A percentile compares a stretch with the other conserved stretches of the same genome.
Conservation (phyloP, 2,797 vertebrate genomes). For the Eutrigla gurnardus region DNA sequence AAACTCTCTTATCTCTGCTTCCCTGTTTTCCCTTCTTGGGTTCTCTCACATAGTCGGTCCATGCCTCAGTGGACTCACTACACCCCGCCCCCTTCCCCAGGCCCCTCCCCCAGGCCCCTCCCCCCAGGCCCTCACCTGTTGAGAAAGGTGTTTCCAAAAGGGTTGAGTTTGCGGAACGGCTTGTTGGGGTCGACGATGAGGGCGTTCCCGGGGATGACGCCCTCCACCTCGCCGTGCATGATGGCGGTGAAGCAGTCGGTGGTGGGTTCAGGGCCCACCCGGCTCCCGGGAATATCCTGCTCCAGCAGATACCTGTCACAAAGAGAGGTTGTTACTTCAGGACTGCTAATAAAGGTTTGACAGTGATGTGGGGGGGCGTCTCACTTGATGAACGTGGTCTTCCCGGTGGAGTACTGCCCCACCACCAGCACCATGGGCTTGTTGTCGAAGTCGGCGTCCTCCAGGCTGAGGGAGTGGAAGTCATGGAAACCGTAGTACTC, state of each 20-base stretch:
- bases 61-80: slow-evolving; percentile 4
- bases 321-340: background rate
- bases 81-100: too few species aligned
- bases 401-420: slow-evolving; percentile 95
- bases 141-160: slow-evolving; percentile 95
- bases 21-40: slow-evolving; percentile 10
- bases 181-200: slow-evolving; percentile 95
- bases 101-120: too few species aligned
- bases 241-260: slow-evolving; percentile 95
- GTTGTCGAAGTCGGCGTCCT: slow-evolving; percentile 94
- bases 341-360: background rate
- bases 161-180: slow-evolving; percentile 95
- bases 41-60: slow-evolving; percentile 16
- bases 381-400: slow-evolving; percentile 95
- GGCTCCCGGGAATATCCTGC: slow-evolving; percentile 93
- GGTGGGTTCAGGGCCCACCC: slow-evolving; percentile 94
- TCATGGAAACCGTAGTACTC: slow-evolving; percentile 92
- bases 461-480: slow-evolving; percentile 91
- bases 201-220: slow-evolving; percentile 91
- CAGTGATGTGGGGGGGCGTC: slow-evolving; percentile 18
- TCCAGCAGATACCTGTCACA: slow-evolving; percentile 90
- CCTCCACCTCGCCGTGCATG: slow-evolving; percentile 93
- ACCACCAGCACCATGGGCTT: slow-evolving; percentile 97
- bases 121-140: slow-evolving; percentile 86
- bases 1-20: slow-evolving; percentile 63